Conservation (phyloP, 1,140 invertebrate species). For the Xylocopa sonorina region DNA sequence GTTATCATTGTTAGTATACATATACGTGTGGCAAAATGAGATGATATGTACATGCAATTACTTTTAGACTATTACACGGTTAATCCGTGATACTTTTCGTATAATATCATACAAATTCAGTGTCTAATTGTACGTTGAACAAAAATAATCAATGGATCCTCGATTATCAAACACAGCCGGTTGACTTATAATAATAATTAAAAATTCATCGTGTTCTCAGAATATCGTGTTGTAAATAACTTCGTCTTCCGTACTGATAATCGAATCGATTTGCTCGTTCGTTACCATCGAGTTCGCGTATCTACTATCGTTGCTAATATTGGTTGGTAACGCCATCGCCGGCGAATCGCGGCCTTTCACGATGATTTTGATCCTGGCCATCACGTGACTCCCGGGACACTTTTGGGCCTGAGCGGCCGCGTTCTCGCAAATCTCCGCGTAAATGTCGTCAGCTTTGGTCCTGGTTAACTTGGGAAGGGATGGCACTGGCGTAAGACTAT, state of each 20-base stretch:
- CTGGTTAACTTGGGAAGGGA: conserved; percentile 62
- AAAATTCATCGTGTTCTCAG: conserved; percentile 55
- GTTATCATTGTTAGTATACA: conserved; percentile 55
- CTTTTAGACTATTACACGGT: conserved; percentile 41
- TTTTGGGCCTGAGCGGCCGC: conserved; percentile 62
- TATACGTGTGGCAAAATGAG: conserved; percentile 58
- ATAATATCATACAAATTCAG: conserved; percentile 60
- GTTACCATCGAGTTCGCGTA: conserved; percentile 76
- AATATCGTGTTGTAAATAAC: conserved; percentile 80
- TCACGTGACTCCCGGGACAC: conserved; percentile 77
- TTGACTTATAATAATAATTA: conserved; percentile 37
- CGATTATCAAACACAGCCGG: conserved; percentile 62
- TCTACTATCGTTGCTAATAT: conserved; percentile 64
- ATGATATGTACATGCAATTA: conserved; percentile 60
- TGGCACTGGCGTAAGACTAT: conserved; percentile 75
- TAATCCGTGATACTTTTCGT: conserved; percentile 15
- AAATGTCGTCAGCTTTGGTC: conserved; percentile 77
- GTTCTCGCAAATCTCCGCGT: conserved; percentile 79
- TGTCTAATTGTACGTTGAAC: conserved; percentile 23
- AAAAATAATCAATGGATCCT: conserved; percentile 20
- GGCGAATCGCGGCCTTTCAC: conserved; percentile 69
- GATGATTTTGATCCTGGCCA: conserved; percentile 79
- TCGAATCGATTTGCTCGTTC: conserved; percentile 75
- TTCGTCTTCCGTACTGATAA: conserved; percentile 76
- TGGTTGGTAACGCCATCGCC: conserved; percentile 24